Evolutionary conservation across 2,888 invertebrate species (phyloP).

Genomic region (Liposcelis brunnea): DNA sequence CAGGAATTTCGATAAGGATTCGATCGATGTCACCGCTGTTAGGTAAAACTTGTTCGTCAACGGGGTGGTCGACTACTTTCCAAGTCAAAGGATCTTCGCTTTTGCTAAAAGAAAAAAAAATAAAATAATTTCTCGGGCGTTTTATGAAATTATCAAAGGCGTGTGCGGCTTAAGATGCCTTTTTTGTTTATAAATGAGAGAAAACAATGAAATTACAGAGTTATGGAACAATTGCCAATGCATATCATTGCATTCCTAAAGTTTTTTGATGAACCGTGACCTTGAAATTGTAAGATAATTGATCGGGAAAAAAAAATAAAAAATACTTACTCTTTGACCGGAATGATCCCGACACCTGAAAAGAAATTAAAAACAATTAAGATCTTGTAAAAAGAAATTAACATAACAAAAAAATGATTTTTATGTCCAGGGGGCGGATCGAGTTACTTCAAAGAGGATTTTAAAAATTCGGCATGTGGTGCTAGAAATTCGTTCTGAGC

Average conservation of each 20-base stretch:
- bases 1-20: conserved; percentile 62
- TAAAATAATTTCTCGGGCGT: too few species aligned
- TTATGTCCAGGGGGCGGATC: too few species aligned
- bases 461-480: too few species aligned
- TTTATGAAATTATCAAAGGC: conserved; percentile 15
- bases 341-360: conserved; percentile 85
- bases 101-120: conserved; percentile 34
- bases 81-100: conserved; percentile 61
- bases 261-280: too few species aligned
- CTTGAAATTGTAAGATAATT: too few species aligned
- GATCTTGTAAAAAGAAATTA: too few species aligned
- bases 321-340: conserved; percentile 76
- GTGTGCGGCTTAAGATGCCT: conserved; percentile 8
- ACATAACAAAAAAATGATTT: too few species aligned
- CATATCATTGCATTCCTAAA: too few species aligned
- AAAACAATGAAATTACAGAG: too few species aligned
- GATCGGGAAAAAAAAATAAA: not conserved
- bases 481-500: too few species aligned
- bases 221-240: too few species aligned
- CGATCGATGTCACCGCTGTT: conserved; percentile 40
- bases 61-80: conserved; percentile 53
- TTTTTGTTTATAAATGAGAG: conserved; percentile 8
- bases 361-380: conserved; percentile 25
- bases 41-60: conserved; percentile 19
- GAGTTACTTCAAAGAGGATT: too few species aligned